These are phyloP conservation scores for Hypselothyrea guttata DNA, from an alignment of 2,888 invertebrate species.

Conservation along the genomic window DNA sequence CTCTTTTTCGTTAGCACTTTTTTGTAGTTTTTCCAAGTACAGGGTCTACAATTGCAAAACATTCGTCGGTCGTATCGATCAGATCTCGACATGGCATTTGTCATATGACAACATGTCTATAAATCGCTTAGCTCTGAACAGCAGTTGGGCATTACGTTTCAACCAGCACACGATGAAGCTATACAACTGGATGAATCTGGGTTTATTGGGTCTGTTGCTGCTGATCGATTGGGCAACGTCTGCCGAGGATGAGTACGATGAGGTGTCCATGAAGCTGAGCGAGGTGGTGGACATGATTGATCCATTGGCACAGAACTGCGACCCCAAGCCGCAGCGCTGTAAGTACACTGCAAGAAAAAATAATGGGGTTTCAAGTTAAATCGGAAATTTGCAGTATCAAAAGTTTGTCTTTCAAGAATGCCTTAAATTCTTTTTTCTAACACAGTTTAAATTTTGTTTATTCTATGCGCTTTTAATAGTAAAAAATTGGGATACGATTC, in stretches of 20 bases:
- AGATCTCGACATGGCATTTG: too few relatives aligned
- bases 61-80: neutral
- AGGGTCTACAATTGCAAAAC: too few relatives aligned
- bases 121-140: neutral
- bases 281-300: constrained; percentile 60
- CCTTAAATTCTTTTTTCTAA: too few relatives aligned
- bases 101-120: too few relatives aligned
- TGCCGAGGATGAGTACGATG: constrained; percentile 46
- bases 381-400: too few relatives aligned
- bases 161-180: constrained; percentile 6
- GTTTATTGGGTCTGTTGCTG: constrained; percentile 25
- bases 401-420: too few relatives aligned
- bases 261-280: constrained; percentile 49
- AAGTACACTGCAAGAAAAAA: constrained; percentile 4
- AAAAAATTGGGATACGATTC: too few relatives aligned
- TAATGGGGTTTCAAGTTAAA: too few relatives aligned
- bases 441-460: too few relatives aligned
- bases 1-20: too few relatives aligned
- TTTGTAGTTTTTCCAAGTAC: too few relatives aligned
- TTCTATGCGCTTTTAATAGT: too few relatives aligned
- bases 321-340: constrained; percentile 54
- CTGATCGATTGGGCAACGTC: constrained; percentile 7
- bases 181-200: constrained; percentile 16
- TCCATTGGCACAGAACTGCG: constrained; percentile 56
- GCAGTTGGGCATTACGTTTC: neutral